Evolutionary conservation across 2,113 vertebrate genomes (phyloP).

Genomic region (Dolichotis patagonum): DNA sequence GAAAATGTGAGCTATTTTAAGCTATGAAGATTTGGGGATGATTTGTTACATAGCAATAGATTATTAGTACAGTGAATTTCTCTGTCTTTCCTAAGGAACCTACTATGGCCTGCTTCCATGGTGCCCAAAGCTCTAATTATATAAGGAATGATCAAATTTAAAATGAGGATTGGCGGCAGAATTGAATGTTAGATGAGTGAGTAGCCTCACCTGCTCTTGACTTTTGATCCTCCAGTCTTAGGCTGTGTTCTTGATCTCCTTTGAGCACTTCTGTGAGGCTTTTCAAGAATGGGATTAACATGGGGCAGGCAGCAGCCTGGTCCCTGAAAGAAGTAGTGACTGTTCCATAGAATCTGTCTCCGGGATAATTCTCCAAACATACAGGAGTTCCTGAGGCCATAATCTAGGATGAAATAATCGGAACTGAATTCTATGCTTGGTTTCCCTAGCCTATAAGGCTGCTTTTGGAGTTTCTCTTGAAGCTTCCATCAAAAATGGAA

Average conservation of each 20-base stretch:
- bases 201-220: slow-evolving; percentile 22
- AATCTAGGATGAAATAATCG: slow-evolving; percentile 82
- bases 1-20: neutral
- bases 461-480: neutral
- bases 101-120: neutral
- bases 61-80: neutral
- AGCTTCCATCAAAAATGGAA: neutral
- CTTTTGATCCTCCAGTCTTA: neutral
- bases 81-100: neutral
- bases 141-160: neutral
- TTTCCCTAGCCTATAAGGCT: fast-evolving
- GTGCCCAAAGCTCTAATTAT: fast-evolving
- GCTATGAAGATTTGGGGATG: neutral
- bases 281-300: slow-evolving; percentile 89
- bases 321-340: neutral
- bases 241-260: neutral
- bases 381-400: slow-evolving; percentile 84
- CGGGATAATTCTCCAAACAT: slow-evolving; percentile 89
- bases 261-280: slow-evolving; percentile 84
- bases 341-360: slow-evolving; percentile 70
- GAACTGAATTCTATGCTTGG: neutral
- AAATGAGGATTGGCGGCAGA: neutral
- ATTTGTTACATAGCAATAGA: neutral
- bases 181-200: fast-evolving
- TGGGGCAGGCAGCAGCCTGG: slow-evolving; percentile 79